phyloP scores from a whole-genome alignment of 2,113 vertebrate genomes.

The Hylia prasina region DNA sequence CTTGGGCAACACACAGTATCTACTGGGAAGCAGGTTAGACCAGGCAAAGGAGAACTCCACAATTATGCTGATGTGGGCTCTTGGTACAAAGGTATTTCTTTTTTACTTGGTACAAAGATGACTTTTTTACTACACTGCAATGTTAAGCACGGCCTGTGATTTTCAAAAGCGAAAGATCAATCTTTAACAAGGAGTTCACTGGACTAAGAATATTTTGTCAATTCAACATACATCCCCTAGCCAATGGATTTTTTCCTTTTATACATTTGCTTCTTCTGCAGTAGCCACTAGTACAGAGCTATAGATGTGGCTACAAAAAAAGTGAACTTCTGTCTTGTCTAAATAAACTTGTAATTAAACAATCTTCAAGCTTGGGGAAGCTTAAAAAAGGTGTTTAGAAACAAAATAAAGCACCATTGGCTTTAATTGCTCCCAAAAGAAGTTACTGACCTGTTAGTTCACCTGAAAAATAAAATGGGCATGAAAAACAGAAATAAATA shows the following conservation, averaged over 20 bases:
- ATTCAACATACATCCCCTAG: fast-evolving
- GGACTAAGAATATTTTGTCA: background rate
- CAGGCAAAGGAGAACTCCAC: background rate
- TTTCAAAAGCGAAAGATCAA: background rate
- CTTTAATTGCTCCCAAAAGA: background rate
- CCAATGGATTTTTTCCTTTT: background rate
- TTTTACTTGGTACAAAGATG: background rate
- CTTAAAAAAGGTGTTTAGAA: background rate
- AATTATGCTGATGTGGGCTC: background rate
- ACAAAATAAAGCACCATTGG: background rate
- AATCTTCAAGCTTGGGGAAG: background rate
- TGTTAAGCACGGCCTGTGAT: background rate
- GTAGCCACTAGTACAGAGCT: background rate
- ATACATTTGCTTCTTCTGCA: background rate
- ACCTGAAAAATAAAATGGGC: background rate
- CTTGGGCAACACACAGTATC: background rate
- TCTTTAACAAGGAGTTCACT: background rate
- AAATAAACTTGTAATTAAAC: background rate
- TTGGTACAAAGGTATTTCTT: background rate
- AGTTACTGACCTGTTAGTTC: background rate
- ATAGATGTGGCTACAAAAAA: background rate
- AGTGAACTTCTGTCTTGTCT: background rate
- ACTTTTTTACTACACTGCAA: background rate
- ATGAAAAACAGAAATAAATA: background rate
- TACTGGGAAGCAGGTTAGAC: background rate